Evolutionary conservation across 1,140 invertebrate genomes (phyloP), one percentile per base, ranked within the genome.

Genomic region (Agrypnia vestita): DNA sequence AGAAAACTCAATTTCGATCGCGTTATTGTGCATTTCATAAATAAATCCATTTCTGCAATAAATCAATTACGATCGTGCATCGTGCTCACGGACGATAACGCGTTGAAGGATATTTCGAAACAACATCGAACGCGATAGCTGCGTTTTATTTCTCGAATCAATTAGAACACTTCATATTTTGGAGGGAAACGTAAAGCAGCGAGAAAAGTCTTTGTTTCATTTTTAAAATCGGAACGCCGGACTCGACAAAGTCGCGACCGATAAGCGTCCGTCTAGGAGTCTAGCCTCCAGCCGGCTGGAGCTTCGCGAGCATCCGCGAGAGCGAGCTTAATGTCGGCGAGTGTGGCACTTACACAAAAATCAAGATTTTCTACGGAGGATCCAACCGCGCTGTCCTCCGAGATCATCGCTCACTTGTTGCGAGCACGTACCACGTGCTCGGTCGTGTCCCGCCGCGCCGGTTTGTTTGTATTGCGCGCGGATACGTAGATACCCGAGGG

Each of bases 341-440:
- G 25, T 3, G 49, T 51, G 49, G 49, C 49, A 51, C 49, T 35
- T 51, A 51, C 8, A 51, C n/a, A 51, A 51, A 51, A 51, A 51
- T 12, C 11, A 51, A 35, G 11, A 51, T 51, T 51, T 51, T 51
- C 25, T 9, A 51, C 1, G 11, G 49, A 51, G n/a, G 49, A 51
- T 51, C 8, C 1, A 1, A 6, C 25, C 25, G 25, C 6, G 25
- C 25, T 1, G 6, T 35, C n/a, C 49, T 51, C n/a, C 11, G 49
- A 51, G n/a, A 51, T 15, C n/a, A 15, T 51, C 49, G n/a, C n/a
- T 51, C 49, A 51, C 49, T 51, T 51, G 49, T 51, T 51, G 49
- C 49, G 49, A 35, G 25, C 25, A 35, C 25, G 25, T 35, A 35
- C 25, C 25, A 6, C 25, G 25, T 35, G 25, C 25, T 3, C 25